A percentile compares a stretch with the other conserved stretches of the same genome.
Conservation (phyloP, 2,113 vertebrate genomes). For the Periophthalmus modestus region DNA sequence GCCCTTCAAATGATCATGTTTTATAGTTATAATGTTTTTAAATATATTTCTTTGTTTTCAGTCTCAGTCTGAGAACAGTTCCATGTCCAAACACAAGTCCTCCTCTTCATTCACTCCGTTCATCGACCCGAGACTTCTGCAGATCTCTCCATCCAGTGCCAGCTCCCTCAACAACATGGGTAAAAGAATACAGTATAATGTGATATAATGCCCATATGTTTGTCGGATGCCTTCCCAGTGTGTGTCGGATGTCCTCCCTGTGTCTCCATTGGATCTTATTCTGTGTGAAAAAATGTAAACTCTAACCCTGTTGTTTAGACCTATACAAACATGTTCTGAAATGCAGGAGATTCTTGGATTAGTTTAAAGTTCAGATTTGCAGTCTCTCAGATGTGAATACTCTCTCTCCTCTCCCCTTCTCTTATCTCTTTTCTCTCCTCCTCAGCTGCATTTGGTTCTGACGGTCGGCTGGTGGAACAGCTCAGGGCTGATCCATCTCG, state of each 20-base stretch:
- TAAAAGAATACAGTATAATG: slow-evolving; percentile 48
- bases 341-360: too few species aligned
- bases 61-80: slow-evolving; percentile 97
- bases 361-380: too few species aligned
- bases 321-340: too few species aligned
- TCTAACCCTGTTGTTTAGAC: too few species aligned
- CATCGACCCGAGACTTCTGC: slow-evolving; percentile 97
- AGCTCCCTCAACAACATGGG: slow-evolving; percentile 95
- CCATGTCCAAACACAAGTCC: slow-evolving; percentile 99
- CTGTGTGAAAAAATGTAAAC: too few species aligned
- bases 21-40: neutral
- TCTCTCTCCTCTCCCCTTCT: too few species aligned
- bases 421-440: too few species aligned
- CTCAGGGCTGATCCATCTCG: slow-evolving; percentile 90
- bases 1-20: neutral
- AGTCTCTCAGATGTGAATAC: too few species aligned
- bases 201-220: too few species aligned
- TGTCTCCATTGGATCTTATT: too few species aligned
- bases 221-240: too few species aligned
- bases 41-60: slow-evolving; percentile 66
- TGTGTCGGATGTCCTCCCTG: too few species aligned
- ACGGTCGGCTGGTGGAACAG: slow-evolving; percentile 88
- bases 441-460: slow-evolving; percentile 89
- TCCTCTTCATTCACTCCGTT: slow-evolving; percentile 99
- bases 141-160: slow-evolving; percentile 96